phyloP scores from a whole-genome alignment of 1,140 invertebrate genomes.

The Drosophila hydei region DNA sequence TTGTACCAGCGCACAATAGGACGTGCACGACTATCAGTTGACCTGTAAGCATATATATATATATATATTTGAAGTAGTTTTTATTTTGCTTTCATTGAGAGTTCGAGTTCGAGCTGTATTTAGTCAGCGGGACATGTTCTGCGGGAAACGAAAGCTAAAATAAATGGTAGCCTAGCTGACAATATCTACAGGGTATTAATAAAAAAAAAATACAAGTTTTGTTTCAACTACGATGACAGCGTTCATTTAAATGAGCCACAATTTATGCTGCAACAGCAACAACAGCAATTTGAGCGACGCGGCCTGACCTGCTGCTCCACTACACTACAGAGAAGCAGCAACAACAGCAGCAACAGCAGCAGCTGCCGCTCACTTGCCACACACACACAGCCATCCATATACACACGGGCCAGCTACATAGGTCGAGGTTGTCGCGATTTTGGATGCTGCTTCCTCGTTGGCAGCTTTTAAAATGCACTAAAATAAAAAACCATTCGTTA shows the following conservation, averaged over 20 bases:
- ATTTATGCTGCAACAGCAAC: slow-evolving; percentile 22
- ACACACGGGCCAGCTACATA: slow-evolving; percentile 17
- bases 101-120: no score
- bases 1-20: slow-evolving; percentile 3
- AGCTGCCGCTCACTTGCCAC: slow-evolving; percentile 34
- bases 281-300: slow-evolving; percentile 8
- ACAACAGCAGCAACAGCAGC: not conserved
- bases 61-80: not conserved
- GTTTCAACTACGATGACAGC: slow-evolving; percentile 18
- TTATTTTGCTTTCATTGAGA: no score
- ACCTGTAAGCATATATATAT: not conserved
- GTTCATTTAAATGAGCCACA: slow-evolving; percentile 46
- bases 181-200: not conserved
- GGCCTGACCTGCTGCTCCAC: slow-evolving; percentile 53
- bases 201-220: slow-evolving; percentile 27
- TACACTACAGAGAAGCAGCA: slow-evolving; percentile 42
- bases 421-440: slow-evolving; percentile 54
- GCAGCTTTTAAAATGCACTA: slow-evolving; percentile 19
- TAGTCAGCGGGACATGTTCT: no score
- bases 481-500: not conserved
- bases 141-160: no score
- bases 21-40: not conserved
- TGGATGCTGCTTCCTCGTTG: slow-evolving; percentile 45
- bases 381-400: slow-evolving; percentile 10
- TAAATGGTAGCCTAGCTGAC: no score